Percentiles rank a stretch among this genome's conserved stretches.
Evolutionary conservation across 2,113 vertebrate genomes (phyloP).

Genomic region (Caloenas nicobarica): DNA sequence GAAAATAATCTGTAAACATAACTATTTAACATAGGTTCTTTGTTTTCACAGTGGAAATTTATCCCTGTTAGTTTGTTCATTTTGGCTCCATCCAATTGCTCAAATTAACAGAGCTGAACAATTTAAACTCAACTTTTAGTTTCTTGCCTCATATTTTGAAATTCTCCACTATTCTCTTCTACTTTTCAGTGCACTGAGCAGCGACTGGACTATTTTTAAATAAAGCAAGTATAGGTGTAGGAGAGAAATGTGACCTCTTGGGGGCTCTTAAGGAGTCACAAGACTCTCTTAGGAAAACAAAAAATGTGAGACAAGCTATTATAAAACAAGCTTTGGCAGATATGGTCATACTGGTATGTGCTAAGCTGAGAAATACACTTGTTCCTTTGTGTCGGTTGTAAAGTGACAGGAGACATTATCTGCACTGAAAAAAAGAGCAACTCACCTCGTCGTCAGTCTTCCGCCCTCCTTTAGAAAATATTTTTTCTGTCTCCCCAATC

Average conservation of each 20-base stretch:
- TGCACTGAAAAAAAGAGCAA: not conserved
- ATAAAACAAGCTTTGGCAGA: constrained; percentile 34
- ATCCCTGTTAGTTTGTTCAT: constrained; percentile 12
- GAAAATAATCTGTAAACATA: not conserved
- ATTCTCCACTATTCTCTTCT: constrained; percentile 13
- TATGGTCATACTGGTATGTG: not conserved
- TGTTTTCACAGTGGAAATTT: constrained; percentile 43
- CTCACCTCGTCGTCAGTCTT: constrained; percentile 75
- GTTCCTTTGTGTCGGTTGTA: constrained; percentile 1
- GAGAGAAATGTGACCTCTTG: constrained; percentile 43
- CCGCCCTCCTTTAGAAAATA: constrained; percentile 78
- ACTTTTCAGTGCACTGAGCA: constrained; percentile 31
- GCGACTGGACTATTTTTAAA: constrained; percentile 48
- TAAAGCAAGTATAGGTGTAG: constrained; percentile 31
- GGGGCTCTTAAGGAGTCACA: constrained; percentile 38
- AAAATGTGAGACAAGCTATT: constrained; percentile 33
- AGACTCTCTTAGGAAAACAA: constrained; percentile 25
- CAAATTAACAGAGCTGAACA: constrained; percentile 53
- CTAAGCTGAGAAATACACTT: not conserved
- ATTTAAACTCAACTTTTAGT: constrained; percentile 31
- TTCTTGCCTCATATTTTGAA: not conserved
- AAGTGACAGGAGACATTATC: not conserved
- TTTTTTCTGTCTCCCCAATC: constrained; percentile 84
- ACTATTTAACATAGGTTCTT: not conserved
- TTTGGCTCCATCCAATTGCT: constrained; percentile 26